Base-by-base conservation (phyloP, 2,888 invertebrate genomes). In the Bursaphelenchus okinawaensis region DNA sequence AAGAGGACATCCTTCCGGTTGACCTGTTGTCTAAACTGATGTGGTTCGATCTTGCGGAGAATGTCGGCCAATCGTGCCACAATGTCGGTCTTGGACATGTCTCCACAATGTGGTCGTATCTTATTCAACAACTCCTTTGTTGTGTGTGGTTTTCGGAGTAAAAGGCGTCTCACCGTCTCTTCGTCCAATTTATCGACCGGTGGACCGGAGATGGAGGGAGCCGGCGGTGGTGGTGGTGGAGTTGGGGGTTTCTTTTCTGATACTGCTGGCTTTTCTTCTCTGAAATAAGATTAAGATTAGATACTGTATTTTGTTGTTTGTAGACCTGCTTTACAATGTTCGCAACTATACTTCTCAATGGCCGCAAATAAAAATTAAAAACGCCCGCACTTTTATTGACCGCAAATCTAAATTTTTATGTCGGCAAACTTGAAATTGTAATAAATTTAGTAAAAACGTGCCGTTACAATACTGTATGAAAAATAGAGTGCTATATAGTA, bases 141-240 rank as follows among this genome's bases (percentile, higher is more conserved):
- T 0, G 96, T 96, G 90, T 96, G 93, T 0, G 96, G 98, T 82
- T 96, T 96, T 9, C 96, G 88, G 84, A 91, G 90, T 29, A 98
- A 86, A 85, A 98, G 96, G 19, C 94, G 88, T 2, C 94, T 87
- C 7, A 98, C 79, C n/a, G 77, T 76, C 23, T 77, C 82, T 62
- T 80, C 78, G 26, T 66, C 62, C 28, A 71, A 52, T 7, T 31
- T 29, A 51, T 61, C 67, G 7, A 23, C 55, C 19, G 7, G 20
- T 20, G 29, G 55, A 7, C 16, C 55, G 23, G 28, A 27, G n/a
- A n/a, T n/a, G n/a, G 57, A 19, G 6, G 62, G 12, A 7, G 62
- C 9, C 12, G 60, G 60, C 40, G 20, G 54, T 54, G 24, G 54
- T 54, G 54, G 54, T n/a, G 54, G 16, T 54, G 40, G 40, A 16